Evolutionary conservation across 2,797 vertebrate genomes (phyloP).

Genomic region (Myripristis jacobus): DNA sequence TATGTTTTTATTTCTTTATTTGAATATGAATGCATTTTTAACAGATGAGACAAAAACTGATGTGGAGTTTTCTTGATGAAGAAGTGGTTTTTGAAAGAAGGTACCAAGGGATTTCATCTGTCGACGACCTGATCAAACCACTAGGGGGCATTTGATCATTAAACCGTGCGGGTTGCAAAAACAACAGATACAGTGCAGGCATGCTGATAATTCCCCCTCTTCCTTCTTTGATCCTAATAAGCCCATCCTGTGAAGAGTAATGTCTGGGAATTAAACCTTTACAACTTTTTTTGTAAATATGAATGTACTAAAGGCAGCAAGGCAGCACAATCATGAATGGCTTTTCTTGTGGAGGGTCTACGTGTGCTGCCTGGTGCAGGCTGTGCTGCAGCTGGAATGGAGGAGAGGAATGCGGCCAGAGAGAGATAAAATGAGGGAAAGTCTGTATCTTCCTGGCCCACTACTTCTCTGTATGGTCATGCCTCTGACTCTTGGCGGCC

Average conservation of each 20-base stretch:
- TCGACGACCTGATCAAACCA: conserved; percentile 50
- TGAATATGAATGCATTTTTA: conserved; percentile 14
- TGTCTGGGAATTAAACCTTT: conserved; percentile 31
- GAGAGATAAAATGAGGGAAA: not conserved
- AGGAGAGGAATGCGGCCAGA: not conserved
- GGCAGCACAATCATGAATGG: not conserved
- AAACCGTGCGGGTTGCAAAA: conserved; percentile 51
- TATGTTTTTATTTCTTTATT: too few species aligned
- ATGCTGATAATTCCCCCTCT: conserved; percentile 53
- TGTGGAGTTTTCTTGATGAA: conserved; percentile 14
- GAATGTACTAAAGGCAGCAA: conserved; percentile 10
- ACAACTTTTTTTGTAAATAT: conserved; percentile 26
- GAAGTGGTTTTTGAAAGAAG: not conserved
- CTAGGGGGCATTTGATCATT: conserved; percentile 73
- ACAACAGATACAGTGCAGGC: conserved; percentile 51
- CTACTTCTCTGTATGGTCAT: conserved; percentile 13
- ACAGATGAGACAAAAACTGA: not conserved
- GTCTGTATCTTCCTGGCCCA: conserved; percentile 10
- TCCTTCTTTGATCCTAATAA: conserved; percentile 41
- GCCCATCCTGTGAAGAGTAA: conserved; percentile 33
- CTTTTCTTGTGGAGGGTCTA: conserved; percentile 6
- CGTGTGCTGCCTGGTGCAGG: not conserved
- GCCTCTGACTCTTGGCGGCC: conserved; percentile 29
- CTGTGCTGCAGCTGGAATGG: conserved; percentile 4
- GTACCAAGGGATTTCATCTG: conserved; percentile 1